These are phyloP conservation scores for Cisticola juncidis DNA, from an alignment of 2,113 vertebrate species.

Conservation along the genomic window DNA sequence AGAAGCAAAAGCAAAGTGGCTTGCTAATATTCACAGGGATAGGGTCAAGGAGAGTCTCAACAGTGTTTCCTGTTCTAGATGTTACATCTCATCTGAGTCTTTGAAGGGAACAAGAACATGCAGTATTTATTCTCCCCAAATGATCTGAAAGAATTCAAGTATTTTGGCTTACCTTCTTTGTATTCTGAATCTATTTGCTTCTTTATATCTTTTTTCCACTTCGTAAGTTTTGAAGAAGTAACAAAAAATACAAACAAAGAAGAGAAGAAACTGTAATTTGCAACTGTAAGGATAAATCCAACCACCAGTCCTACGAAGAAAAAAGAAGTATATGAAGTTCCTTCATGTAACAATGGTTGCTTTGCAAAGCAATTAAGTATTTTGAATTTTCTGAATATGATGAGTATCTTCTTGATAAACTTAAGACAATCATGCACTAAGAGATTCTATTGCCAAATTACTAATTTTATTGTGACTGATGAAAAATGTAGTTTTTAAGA, in stretches of 20 bases:
- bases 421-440: background rate
- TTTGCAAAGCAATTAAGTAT: background rate
- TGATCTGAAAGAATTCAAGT: background rate
- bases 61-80: background rate
- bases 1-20: background rate
- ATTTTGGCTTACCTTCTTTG: slow-evolving; percentile 86
- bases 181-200: slow-evolving; percentile 90
- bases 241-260: slow-evolving; percentile 89
- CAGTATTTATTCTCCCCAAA: background rate
- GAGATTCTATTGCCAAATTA: background rate
- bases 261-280: slow-evolving; percentile 94
- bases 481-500: background rate
- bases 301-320: slow-evolving; percentile 84
- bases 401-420: background rate
- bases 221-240: slow-evolving; percentile 92
- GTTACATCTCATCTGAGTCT: background rate
- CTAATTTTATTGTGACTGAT: background rate
- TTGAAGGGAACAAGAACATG: background rate
- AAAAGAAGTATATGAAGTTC: background rate
- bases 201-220: slow-evolving; percentile 87
- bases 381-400: background rate
- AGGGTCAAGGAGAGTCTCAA: background rate
- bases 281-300: slow-evolving; percentile 91
- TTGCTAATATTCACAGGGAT: background rate
- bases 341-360: background rate